Conservation (phyloP, 2,113 vertebrate species). For the Megaceryle maxima region DNA sequence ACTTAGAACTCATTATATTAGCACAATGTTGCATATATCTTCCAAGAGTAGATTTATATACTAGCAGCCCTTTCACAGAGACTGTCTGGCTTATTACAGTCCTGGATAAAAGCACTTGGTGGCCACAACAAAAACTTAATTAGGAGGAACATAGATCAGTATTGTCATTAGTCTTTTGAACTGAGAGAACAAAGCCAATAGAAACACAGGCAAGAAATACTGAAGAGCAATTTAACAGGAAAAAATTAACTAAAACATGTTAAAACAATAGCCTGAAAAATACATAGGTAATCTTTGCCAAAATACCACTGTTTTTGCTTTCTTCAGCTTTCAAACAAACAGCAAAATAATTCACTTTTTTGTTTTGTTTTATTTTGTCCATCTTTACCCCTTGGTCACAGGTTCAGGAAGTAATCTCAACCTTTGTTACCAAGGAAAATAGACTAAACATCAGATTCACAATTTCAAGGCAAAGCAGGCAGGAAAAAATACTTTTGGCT, state of each 20-base stretch:
- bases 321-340: background rate
- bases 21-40: background rate
- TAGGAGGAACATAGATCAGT: background rate
- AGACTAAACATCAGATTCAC: background rate
- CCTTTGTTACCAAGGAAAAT: background rate
- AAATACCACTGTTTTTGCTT: background rate
- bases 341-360: background rate
- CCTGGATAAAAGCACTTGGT: background rate
- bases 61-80: too few relatives aligned
- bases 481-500: background rate
- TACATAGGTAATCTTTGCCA: background rate
- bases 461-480: background rate
- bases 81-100: background rate
- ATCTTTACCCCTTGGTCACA: background rate
- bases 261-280: background rate
- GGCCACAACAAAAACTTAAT: background rate
- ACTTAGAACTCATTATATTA: background rate
- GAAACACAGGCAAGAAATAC: background rate
- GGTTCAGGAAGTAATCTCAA: background rate
- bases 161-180: background rate
- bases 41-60: background rate
- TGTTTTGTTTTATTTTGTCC: background rate
- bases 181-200: background rate
- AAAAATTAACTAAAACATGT: background rate
- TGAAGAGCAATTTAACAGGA: background rate